Evolutionary conservation across 2,113 vertebrate species (phyloP).

Genomic region (Plotosus lineatus): DNA sequence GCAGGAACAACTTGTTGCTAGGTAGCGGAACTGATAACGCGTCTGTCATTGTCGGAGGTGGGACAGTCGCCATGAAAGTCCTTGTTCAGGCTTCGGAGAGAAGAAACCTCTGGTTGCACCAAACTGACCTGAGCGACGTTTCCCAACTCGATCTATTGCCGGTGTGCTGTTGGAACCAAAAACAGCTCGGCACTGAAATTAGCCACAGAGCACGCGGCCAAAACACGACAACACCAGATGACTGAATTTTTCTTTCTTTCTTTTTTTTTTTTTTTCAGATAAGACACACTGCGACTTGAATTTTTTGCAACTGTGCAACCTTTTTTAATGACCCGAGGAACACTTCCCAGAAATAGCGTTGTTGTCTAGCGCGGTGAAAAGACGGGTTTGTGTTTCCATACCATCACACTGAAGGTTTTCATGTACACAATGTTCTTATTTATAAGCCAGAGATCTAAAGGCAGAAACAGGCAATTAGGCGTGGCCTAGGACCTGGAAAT

Average conservation of each 20-base stretch:
- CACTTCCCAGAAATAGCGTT: background rate
- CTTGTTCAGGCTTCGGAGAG: background rate
- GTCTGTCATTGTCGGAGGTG: background rate
- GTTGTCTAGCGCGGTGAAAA: background rate
- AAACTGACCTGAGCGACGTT: background rate
- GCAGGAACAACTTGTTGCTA: no score
- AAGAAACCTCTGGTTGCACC: background rate
- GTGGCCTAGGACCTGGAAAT: background rate
- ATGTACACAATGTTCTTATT: conserved; percentile 18
- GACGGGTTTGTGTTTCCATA: background rate
- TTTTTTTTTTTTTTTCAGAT: background rate
- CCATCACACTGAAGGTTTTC: background rate
- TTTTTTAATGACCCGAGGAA: background rate
- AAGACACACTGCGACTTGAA: background rate
- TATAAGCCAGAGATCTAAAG: conserved; percentile 4
- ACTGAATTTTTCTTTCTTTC: background rate
- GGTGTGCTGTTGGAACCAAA: background rate
- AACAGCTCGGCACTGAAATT: background rate
- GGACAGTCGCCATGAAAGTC: background rate
- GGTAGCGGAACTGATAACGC: no score
- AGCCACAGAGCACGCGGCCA: background rate
- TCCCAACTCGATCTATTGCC: background rate
- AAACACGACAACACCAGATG: background rate
- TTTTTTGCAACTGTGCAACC: background rate
- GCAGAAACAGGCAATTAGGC: conserved; percentile 4